These are phyloP conservation scores for Hydrocynus forskahlii DNA, from an alignment of 2,797 vertebrate species.

Conservation along the genomic window DNA sequence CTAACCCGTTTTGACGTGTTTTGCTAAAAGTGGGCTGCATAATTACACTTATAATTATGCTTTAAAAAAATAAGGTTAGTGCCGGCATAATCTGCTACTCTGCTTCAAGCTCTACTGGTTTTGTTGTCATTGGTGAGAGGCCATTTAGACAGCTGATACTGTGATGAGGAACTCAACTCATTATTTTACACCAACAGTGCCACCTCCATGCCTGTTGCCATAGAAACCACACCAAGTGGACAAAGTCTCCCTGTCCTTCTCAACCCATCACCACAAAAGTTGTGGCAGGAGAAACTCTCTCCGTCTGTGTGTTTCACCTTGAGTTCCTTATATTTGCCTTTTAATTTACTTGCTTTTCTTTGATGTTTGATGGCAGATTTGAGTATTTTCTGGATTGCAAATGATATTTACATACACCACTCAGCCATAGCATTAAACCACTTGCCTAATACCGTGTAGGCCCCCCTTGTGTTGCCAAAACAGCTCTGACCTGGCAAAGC, in stretches of 20 bases:
- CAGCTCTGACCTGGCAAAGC: too few species aligned
- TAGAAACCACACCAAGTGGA: slow-evolving; percentile 15
- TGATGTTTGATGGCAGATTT: neutral
- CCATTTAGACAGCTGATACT: slow-evolving; percentile 2
- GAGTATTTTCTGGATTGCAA: neutral
- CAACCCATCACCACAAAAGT: neutral
- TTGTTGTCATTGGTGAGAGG: slow-evolving; percentile 12
- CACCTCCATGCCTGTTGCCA: slow-evolving; percentile 17
- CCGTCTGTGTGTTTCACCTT: neutral
- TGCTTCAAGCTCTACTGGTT: slow-evolving; percentile 6
- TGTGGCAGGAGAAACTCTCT: neutral
- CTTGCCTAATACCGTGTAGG: too few species aligned
- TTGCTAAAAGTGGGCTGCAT: neutral
- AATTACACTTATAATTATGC: neutral
- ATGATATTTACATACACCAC: neutral
- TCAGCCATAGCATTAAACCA: too few species aligned
- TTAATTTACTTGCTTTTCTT: too few species aligned
- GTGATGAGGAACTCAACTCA: slow-evolving; percentile 7
- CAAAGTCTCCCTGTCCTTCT: slow-evolving; percentile 17
- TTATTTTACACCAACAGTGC: slow-evolving; percentile 30
- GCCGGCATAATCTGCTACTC: neutral
- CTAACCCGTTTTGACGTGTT: neutral
- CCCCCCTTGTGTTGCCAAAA: too few species aligned
- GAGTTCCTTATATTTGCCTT: neutral
- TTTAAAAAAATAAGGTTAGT: neutral